Conservation (phyloP, 2,113 vertebrate genomes). For the Callochromis pleurospilus region DNA sequence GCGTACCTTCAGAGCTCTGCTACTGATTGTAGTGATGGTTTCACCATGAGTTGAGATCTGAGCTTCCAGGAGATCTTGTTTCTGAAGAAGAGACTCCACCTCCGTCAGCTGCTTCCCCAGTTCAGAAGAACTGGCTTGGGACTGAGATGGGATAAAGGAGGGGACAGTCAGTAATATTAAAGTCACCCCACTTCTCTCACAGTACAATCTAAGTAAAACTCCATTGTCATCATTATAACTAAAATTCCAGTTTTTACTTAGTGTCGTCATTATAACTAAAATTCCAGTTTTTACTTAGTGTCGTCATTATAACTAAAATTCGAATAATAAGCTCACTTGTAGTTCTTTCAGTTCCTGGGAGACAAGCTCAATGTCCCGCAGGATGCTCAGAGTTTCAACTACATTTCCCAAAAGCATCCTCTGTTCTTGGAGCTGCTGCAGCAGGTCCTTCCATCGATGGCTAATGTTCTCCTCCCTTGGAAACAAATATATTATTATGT, state of each 20-base stretch:
- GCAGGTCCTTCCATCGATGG: constrained; percentile 74
- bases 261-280: not conserved
- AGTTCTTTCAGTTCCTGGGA: constrained; percentile 77
- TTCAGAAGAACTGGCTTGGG: constrained; percentile 66
- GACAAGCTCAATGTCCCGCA: constrained; percentile 74
- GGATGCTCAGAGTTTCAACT: constrained; percentile 68
- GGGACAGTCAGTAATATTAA: not conserved
- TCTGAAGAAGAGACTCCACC: constrained; percentile 78
- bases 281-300: not conserved
- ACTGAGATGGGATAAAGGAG: constrained; percentile 47
- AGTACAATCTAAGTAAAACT: not conserved
- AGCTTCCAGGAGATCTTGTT: constrained; percentile 79
- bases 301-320: not conserved
- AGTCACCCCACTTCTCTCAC: not conserved
- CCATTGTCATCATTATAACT: too few species aligned
- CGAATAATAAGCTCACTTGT: constrained; percentile 64
- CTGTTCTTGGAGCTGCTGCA: constrained; percentile 71
- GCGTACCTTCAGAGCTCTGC: constrained; percentile 40
- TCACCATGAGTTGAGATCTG: constrained; percentile 78
- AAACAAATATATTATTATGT: not conserved
- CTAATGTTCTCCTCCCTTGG: constrained; percentile 63
- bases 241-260: too few species aligned
- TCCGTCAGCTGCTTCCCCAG: constrained; percentile 80
- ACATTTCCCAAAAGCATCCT: constrained; percentile 54
- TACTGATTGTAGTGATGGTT: constrained; percentile 64